These are phyloP conservation scores for Dicerorhinus sumatrensis DNA, from an alignment of 2,113 vertebrate species.

Conservation along the genomic window DNA sequence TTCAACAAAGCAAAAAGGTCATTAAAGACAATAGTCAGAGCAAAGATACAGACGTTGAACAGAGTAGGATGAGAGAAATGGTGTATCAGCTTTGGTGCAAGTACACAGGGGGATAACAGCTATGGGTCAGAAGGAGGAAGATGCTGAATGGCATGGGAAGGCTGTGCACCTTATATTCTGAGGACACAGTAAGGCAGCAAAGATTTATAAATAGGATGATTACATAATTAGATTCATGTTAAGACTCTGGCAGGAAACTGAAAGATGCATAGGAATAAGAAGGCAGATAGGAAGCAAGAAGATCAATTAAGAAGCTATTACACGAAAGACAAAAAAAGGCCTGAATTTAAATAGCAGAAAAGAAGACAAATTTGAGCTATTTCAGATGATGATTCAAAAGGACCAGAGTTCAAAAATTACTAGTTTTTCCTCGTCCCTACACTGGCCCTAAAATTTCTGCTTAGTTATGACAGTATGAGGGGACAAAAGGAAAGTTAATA, in stretches of 20 bases:
- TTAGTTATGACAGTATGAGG: neutral
- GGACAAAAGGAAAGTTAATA: neutral
- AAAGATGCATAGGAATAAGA: neutral
- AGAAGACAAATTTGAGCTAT: neutral
- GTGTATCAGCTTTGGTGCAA: neutral
- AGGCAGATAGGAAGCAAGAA: neutral
- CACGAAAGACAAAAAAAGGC: slow-evolving; percentile 7
- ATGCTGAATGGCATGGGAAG: neutral
- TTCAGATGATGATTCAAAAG: neutral
- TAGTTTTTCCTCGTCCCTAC: neutral
- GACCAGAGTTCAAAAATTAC: neutral
- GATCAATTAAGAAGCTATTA: neutral
- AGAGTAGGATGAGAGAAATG: neutral
- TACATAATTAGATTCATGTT: neutral
- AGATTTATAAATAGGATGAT: neutral
- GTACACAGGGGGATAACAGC: neutral
- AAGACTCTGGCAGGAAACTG: neutral
- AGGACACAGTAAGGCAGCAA: neutral
- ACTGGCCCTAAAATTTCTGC: neutral
- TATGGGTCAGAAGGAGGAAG: neutral
- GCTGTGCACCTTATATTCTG: neutral
- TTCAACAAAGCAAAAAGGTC: neutral
- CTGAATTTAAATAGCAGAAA: neutral
- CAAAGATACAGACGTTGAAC: neutral
- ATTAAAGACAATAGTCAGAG: neutral